A percentile compares a stretch with the other conserved stretches of the same genome.
Evolutionary conservation across 2,888 invertebrate genomes (phyloP).

Genomic region (Ethmia dodecea): DNA sequence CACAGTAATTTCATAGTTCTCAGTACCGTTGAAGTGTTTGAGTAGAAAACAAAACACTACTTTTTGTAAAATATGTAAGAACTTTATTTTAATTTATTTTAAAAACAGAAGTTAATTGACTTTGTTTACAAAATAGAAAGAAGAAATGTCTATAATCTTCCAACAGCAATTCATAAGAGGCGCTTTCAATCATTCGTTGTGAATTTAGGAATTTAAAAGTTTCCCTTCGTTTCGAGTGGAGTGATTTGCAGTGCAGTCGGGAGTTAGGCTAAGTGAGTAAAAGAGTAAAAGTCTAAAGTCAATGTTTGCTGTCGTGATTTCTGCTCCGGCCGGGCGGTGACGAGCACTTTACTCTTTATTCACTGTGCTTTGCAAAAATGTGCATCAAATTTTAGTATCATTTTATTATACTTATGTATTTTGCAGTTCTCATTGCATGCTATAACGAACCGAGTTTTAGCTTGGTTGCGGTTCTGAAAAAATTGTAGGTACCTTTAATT

Average conservation of each 20-base stretch:
- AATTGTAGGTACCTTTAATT: no score
- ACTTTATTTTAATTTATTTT: no score
- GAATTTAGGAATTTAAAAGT: conserved; percentile 52
- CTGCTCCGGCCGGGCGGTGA: conserved; percentile 50
- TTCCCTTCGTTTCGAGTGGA: conserved; percentile 48
- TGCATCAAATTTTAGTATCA: conserved; percentile 30
- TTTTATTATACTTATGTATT: no score
- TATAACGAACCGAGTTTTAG: no score
- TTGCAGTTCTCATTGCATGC: no score
- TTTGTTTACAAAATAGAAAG: no score
- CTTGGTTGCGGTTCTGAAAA: no score
- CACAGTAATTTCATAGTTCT: no score
- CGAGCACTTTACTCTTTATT: conserved; percentile 20
- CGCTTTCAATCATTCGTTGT: conserved; percentile 52
- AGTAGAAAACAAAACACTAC: no score
- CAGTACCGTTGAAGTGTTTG: no score
- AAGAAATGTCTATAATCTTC: not conserved
- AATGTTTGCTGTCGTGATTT: conserved; percentile 75
- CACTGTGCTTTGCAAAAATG: conserved; percentile 31
- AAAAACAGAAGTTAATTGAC: no score
- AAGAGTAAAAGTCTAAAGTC: conserved; percentile 73
- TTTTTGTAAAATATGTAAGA: no score
- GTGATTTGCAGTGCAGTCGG: conserved; percentile 62
- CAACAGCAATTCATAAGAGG: conserved; percentile 32
- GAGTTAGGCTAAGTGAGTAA: conserved; percentile 70